Evolutionary conservation across 2,888 invertebrate species (phyloP), one percentile per base, ranked within the genome.

Genomic region (Rhagonycha fulva): DNA sequence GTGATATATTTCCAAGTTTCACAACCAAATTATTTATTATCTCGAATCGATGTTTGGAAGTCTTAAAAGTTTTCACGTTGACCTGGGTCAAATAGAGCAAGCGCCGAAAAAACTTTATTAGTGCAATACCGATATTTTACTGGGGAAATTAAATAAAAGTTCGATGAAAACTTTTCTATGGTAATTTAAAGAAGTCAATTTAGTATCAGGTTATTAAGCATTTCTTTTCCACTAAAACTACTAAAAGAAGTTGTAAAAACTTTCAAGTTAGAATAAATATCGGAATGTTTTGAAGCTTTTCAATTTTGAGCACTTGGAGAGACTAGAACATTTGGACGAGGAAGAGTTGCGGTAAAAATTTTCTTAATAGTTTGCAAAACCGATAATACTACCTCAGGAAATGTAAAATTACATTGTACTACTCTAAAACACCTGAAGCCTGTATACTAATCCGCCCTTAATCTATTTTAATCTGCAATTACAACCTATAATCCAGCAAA

Each of bases 381-480:
- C 47, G 47, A 47, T 47, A 47, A 47, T 47, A 47, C 47, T 66
- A n/a, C 24, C 14, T 68, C 68, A 24, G 68, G 68, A 68, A 72
- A 61, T 28, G 68, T 62, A 76, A 70, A 76, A 76, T 76, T 76
- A 72, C 76, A 73, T 68, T 70, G 72, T 70, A 73, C 60, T 76
- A 67, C 60, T 71, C 71, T 71, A 74, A 76, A 76, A 74, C 78
- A 78, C 76, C 78, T 78, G 78, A 76, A 79, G 73, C 76, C 75
- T 73, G 72, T 68, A 73, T 72, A 76, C 70, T 76, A 78, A 79
- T 76, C 77, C 70, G 73, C 68, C 75, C 73, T 74, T 79, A 78
- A 79, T 79, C 79, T 76, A 74, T 76, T 79, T 78, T 74, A 76
- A 79, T 79, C 79, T 76, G 78, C 79, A 79, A 79, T 79, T 79